phyloP scores from a whole-genome alignment of 1,140 invertebrate genomes.

The Drosophila eugracilis region DNA sequence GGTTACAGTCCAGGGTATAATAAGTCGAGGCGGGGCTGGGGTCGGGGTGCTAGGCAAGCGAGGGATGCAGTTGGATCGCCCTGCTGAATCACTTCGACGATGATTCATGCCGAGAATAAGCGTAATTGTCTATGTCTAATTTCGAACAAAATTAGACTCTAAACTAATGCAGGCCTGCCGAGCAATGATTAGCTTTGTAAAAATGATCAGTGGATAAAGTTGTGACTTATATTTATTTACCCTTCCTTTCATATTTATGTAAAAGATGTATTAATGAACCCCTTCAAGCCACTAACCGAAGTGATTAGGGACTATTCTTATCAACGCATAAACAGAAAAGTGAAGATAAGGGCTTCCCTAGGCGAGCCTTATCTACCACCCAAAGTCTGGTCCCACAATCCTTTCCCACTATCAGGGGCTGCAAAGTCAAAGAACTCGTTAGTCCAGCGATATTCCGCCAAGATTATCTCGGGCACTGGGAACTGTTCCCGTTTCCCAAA shows the following conservation, averaged over 20 bases:
- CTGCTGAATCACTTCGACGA: conserved; percentile 28
- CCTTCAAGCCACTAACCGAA: background rate
- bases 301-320: background rate
- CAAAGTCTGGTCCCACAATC: conserved; percentile 4
- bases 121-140: background rate
- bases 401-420: conserved; percentile 3
- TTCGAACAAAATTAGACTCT: conserved; percentile 1
- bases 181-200: too few species aligned
- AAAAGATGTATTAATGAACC: too few species aligned
- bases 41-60: conserved; percentile 2
- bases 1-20: conserved; percentile 15
- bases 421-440: conserved; percentile 13
- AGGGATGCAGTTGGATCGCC: conserved; percentile 31
- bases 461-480: conserved; percentile 6
- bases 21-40: background rate
- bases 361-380: background rate
- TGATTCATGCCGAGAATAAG: conserved; percentile 28
- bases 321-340: background rate
- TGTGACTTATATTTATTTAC: background rate
- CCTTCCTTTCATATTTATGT: too few species aligned
- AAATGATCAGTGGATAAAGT: background rate
- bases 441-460: background rate
- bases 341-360: background rate
- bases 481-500: conserved; percentile 25
- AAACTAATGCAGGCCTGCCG: background rate